These are phyloP conservation scores for Etheostoma spectabile DNA, from an alignment of 2,113 vertebrate species.

Conservation along the genomic window DNA sequence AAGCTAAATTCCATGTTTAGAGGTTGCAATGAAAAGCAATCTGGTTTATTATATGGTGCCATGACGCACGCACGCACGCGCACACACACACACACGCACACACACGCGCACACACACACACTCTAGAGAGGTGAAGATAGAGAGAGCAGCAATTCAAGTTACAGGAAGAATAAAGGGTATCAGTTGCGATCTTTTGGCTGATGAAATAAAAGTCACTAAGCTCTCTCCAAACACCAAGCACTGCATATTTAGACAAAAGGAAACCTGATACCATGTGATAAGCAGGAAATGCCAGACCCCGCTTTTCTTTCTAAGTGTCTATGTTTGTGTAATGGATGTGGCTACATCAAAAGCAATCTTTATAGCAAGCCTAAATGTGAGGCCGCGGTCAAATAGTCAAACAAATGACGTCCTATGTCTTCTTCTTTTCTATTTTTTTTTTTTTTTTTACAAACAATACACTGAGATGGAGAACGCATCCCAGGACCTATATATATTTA, in stretches of 20 bases:
- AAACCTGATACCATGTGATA: constrained; percentile 70
- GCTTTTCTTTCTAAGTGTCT: constrained; percentile 53
- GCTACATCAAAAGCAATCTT: constrained; percentile 62
- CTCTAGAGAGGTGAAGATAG: background rate
- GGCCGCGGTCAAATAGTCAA: no score
- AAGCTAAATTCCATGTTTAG: constrained; percentile 27
- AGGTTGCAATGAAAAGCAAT: constrained; percentile 15
- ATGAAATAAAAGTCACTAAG: constrained; percentile 32
- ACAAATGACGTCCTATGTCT: no score
- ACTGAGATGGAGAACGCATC: no score
- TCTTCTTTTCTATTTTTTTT: no score
- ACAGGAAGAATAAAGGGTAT: constrained; percentile 48
- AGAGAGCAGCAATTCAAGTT: constrained; percentile 21
- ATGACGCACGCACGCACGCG: background rate
- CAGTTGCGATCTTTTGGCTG: constrained; percentile 52
- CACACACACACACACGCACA: background rate
- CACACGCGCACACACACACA: background rate
- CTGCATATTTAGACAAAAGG: constrained; percentile 33
- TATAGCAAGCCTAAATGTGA: constrained; percentile 27
- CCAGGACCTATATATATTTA: no score
- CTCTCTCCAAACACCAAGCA: constrained; percentile 47
- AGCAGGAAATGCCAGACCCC: constrained; percentile 63
- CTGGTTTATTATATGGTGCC: constrained; percentile 17
- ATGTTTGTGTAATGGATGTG: constrained; percentile 54
- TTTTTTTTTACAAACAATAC: no score